Evolutionary conservation across 2,797 vertebrate species (phyloP).

Genomic region (Podarcis siculus): DNA sequence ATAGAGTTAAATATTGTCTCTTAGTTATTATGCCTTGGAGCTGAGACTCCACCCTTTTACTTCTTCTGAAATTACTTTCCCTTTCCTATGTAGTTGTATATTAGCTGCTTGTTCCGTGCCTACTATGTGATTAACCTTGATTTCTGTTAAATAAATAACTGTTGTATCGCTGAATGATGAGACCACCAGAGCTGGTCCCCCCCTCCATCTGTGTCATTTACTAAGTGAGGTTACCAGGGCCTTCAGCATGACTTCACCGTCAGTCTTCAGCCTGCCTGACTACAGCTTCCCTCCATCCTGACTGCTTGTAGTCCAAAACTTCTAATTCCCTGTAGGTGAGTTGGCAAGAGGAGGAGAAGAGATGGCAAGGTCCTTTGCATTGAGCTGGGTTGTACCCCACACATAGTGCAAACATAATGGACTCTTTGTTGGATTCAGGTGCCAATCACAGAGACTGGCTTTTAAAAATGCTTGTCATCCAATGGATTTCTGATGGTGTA

Average conservation of each 20-base stretch:
- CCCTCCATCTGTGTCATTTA: too few species aligned
- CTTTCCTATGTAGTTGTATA: too few species aligned
- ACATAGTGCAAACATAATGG: too few species aligned
- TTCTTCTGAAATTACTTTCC: too few species aligned
- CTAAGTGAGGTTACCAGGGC: background rate
- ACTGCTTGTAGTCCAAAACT: background rate
- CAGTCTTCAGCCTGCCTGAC: background rate
- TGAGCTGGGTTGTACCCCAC: background rate
- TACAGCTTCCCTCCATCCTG: background rate
- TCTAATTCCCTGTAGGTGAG: background rate
- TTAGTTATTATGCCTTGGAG: too few species aligned
- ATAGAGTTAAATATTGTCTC: too few species aligned
- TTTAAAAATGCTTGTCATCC: background rate
- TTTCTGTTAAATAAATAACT: too few species aligned
- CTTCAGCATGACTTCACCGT: background rate
- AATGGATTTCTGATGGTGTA: too few species aligned
- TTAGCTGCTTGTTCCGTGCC: too few species aligned
- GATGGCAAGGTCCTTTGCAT: background rate
- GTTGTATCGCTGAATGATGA: background rate
- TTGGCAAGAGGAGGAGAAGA: background rate
- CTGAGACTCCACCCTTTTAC: too few species aligned
- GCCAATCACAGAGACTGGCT: background rate
- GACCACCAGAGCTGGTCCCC: background rate
- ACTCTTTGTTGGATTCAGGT: background rate
- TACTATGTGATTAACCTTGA: too few species aligned